Conservation (phyloP, 2,113 vertebrate species). For the Pangasianodon gigas region DNA sequence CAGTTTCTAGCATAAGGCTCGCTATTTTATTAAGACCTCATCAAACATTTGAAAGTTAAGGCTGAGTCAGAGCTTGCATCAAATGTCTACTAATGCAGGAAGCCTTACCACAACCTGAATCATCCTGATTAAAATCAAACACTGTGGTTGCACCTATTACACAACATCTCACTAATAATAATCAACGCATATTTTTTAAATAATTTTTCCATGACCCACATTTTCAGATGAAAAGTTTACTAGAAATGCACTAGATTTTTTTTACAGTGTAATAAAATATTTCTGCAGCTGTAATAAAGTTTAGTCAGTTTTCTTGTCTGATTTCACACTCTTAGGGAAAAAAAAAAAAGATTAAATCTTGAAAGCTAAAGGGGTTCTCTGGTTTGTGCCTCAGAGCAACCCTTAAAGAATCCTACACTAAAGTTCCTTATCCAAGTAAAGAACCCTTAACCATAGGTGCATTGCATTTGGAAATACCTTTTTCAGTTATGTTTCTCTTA, state of each 20-base stretch:
- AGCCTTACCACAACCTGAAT: constrained; percentile 7
- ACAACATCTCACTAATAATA: neutral
- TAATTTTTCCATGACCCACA: neutral
- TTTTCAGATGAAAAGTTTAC: neutral
- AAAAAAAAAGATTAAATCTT: neutral
- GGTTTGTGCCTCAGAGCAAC: neutral
- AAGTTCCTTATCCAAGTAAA: neutral
- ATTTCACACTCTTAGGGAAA: neutral
- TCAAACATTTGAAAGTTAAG: neutral
- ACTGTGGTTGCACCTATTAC: neutral
- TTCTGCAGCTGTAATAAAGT: neutral
- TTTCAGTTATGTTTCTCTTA: neutral
- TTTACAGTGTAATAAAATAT: neutral
- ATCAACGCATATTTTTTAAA: neutral
- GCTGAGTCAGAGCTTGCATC: neutral
- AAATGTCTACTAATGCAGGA: constrained; percentile 2
- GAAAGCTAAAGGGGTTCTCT: neutral
- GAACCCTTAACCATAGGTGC: neutral
- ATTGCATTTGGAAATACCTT: neutral
- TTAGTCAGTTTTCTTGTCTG: neutral
- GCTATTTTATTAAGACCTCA: neutral
- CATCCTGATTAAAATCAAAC: constrained; percentile 16
- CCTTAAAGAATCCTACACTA: neutral
- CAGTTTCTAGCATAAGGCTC: neutral
- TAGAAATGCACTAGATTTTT: neutral